A percentile compares a stretch with the other conserved stretches of the same genome.
These are phyloP conservation scores for Pachypsylla venusta DNA, from an alignment of 1,140 invertebrate genomes.

Conservation along the genomic window DNA sequence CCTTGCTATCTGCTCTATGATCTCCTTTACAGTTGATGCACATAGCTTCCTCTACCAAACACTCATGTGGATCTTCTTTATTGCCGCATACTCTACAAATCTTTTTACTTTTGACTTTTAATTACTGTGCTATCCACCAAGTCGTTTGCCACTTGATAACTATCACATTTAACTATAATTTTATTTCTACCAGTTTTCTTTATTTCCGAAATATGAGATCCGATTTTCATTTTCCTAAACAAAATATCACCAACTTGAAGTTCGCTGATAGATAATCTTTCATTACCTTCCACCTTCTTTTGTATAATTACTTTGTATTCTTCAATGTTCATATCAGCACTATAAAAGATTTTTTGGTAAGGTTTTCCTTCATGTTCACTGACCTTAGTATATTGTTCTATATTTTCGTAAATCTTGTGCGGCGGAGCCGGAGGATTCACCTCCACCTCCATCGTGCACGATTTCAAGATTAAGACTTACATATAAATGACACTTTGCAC, in stretches of 20 bases:
- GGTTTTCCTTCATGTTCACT: no score
- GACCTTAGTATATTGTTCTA: no score
- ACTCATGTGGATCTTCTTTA: neutral
- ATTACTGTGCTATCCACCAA: neutral
- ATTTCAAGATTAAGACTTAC: no score
- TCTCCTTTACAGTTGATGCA: neutral
- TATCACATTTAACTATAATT: neutral
- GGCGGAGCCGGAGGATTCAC: no score
- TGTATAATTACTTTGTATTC: neutral
- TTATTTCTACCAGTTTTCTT: neutral
- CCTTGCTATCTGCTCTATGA: neutral
- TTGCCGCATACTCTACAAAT: neutral
- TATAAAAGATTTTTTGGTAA: no score
- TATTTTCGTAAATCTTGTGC: no score
- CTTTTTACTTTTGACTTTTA: neutral
- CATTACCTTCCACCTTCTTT: neutral
- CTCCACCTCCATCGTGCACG: no score
- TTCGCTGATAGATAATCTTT: neutral
- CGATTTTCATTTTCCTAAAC: neutral
- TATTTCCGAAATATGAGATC: neutral
- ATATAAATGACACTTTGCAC: no score
- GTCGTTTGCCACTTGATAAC: neutral
- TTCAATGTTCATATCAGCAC: no score
- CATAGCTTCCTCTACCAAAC: neutral
- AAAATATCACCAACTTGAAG: neutral